Evolutionary conservation across 2,888 invertebrate species (phyloP).

Genomic region (Priocnemis perturbator): DNA sequence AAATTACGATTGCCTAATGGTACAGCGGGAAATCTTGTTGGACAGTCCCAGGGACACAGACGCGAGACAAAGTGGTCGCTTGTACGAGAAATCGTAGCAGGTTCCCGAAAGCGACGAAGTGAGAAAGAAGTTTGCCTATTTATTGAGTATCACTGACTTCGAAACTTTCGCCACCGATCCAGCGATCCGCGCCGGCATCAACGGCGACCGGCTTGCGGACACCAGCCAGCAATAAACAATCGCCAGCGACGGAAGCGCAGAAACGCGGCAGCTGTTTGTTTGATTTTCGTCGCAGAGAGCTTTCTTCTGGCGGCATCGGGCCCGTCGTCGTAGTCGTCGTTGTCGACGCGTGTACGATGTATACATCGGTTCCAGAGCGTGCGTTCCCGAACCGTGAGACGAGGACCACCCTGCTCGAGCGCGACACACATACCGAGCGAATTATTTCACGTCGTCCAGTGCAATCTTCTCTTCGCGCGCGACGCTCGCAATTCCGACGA

Average conservation of each 20-base stretch:
- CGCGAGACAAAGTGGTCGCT: no score
- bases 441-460: conserved; percentile 17
- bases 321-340: conserved; percentile 29
- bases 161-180: no score
- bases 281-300: conserved; percentile 42
- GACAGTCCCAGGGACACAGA: no score
- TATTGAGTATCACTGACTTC: no score
- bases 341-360: conserved; percentile 38
- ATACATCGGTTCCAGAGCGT: conserved; percentile 35
- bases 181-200: no score
- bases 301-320: conserved; percentile 37
- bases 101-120: no score
- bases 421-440: conserved; percentile 6
- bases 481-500: no score
- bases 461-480: neutral
- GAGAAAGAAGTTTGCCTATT: no score
- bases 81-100: no score
- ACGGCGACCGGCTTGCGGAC: no score
- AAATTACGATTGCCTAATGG: no score
- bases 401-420: conserved; percentile 52
- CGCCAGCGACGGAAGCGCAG: conserved; percentile 41
- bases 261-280: conserved; percentile 44
- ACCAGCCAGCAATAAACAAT: conserved; percentile 24
- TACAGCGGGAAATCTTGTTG: no score
- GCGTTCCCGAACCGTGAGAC: conserved; percentile 40